Conservation (phyloP, 2,113 vertebrate genomes). For the Oophaga pumilio region DNA sequence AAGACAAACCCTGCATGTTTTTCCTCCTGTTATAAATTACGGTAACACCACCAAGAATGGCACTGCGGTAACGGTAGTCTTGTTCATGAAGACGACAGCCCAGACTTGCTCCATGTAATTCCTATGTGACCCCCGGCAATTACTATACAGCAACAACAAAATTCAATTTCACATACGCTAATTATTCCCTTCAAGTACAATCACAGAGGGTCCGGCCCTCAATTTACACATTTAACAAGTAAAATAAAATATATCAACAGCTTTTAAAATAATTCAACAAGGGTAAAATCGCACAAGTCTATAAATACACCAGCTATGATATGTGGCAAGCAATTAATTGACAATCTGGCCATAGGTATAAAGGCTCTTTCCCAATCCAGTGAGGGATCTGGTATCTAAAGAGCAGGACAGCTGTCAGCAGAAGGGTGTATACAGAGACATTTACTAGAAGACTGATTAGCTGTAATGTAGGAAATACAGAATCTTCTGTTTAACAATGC, state of each 20-base stretch:
- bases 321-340: background rate
- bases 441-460: no score
- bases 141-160: constrained; percentile 25
- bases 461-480: no score
- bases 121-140: background rate
- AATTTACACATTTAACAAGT: constrained; percentile 44
- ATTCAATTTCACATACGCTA: constrained; percentile 39
- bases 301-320: background rate
- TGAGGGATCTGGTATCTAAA: no score
- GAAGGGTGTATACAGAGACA: no score
- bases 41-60: background rate
- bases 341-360: no score
- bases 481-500: no score
- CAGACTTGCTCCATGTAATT: constrained; percentile 16
- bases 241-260: background rate
- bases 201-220: background rate
- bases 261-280: constrained; percentile 30
- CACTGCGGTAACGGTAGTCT: background rate
- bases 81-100: constrained; percentile 8
- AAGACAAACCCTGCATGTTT: background rate
- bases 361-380: no score
- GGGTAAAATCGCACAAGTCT: background rate
- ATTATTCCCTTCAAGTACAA: constrained; percentile 8
- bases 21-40: background rate
- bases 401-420: no score